Evolutionary conservation across 2,113 vertebrate genomes (phyloP).

Genomic region (Ibidorhyncha struthersii): DNA sequence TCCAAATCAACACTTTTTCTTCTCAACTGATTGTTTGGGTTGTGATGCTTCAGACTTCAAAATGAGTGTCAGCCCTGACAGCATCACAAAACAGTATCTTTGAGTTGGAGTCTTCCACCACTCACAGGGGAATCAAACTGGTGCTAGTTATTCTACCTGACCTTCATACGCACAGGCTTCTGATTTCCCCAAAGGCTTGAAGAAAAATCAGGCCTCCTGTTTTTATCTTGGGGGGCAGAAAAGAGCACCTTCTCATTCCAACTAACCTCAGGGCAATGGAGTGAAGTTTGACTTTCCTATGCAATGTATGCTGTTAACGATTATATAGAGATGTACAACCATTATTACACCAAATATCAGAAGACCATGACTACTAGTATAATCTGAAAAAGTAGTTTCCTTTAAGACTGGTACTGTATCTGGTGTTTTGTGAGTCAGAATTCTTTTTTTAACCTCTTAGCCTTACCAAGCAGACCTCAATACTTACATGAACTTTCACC

Average conservation of each 20-base stretch:
- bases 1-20: neutral
- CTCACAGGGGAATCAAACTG: neutral
- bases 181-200: neutral
- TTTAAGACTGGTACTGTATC: neutral
- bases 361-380: neutral
- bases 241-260: neutral
- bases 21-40: neutral
- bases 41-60: neutral
- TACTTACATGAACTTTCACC: fast-evolving
- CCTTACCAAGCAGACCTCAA: neutral
- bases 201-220: neutral
- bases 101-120: neutral
- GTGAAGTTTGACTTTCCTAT: neutral
- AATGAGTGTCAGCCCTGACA: neutral
- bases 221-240: neutral
- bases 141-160: neutral
- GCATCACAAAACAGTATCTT: neutral
- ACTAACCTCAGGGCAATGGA: neutral
- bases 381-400: neutral
- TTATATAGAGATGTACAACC: neutral
- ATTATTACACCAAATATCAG: neutral
- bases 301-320: neutral
- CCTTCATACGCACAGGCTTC: neutral
- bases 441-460: neutral
- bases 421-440: neutral